Evolutionary conservation across 2,113 vertebrate species (phyloP).

Genomic region (Gasterosteus aculeatus): DNA sequence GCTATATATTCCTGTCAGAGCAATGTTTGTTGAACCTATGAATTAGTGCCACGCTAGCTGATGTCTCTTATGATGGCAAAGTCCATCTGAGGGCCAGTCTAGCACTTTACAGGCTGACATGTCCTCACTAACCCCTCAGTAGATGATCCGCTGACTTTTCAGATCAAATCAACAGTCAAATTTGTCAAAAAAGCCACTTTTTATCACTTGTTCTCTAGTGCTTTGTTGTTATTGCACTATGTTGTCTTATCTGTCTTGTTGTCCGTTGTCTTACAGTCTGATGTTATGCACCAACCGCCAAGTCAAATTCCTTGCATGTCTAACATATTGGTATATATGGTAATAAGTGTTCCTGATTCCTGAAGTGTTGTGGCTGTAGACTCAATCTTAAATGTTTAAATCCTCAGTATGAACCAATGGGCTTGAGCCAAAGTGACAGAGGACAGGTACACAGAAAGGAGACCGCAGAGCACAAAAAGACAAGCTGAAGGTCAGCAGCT

Average conservation of each 20-base stretch:
- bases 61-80: not conserved
- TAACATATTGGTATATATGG: no score
- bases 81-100: not conserved
- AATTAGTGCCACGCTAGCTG: not conserved
- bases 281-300: no score
- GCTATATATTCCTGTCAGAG: not conserved
- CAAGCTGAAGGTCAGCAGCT: not conserved
- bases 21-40: not conserved
- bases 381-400: not conserved
- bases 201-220: no score
- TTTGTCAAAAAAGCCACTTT: not conserved
- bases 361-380: not conserved
- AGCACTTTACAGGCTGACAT: not conserved
- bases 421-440: not conserved
- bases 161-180: not conserved
- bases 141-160: not conserved
- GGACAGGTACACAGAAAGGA: not conserved
- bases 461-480: not conserved
- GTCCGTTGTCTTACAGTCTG: no score
- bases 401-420: not conserved
- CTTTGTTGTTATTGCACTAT: no score
- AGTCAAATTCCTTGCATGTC: no score
- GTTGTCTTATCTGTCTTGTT: no score
- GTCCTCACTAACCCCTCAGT: not conserved
- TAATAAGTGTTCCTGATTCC: no score